Conservation (phyloP, 2,797 vertebrate genomes). For the Anguilla megastoma region DNA sequence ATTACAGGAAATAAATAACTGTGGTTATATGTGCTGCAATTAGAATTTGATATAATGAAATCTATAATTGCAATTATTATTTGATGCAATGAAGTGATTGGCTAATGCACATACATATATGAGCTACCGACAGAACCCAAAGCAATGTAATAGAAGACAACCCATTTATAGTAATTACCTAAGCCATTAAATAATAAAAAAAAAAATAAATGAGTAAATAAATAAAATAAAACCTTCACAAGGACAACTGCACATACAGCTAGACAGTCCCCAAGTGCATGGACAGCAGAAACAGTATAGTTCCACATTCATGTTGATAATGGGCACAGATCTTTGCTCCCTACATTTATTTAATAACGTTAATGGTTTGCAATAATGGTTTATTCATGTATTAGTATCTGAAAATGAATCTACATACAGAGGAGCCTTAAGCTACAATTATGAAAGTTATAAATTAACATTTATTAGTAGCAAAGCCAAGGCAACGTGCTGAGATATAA, state of each 20-base stretch:
- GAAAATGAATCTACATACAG: neutral
- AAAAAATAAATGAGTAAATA: no score
- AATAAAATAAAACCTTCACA: neutral
- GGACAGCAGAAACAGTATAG: neutral
- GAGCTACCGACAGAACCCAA: neutral
- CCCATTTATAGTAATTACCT: neutral
- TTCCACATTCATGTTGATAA: neutral
- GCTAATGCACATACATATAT: neutral
- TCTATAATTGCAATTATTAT: neutral
- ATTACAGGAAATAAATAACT: neutral
- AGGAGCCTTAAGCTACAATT: neutral
- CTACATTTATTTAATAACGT: neutral
- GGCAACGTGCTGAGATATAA: neutral
- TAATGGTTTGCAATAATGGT: neutral
- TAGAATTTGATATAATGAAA: neutral
- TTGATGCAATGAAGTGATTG: neutral
- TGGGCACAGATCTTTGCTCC: neutral
- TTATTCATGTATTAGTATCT: neutral
- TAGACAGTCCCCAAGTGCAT: neutral
- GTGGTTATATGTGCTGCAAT: neutral
- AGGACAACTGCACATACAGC: neutral
- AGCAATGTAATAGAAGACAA: neutral
- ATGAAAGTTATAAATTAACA: neutral
- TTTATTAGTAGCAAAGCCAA: neutral
- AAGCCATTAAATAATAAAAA: neutral